A percentile compares a stretch with the other conserved stretches of the same genome.
These are phyloP conservation scores for Mythimna albipuncta DNA, from an alignment of 2,888 invertebrate genomes.

Conservation along the genomic window DNA sequence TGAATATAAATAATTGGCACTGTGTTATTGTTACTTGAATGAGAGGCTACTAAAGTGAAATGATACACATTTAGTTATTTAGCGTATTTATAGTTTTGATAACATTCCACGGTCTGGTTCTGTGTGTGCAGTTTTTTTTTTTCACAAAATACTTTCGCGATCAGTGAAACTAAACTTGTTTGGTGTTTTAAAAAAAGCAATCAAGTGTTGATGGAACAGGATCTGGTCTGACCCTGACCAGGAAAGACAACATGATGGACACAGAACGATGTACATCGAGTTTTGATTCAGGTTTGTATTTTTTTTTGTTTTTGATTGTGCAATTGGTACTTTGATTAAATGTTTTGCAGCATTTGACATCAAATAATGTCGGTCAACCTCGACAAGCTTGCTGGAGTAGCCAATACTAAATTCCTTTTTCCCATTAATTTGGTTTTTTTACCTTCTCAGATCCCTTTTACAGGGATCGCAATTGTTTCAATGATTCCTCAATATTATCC, in stretches of 20 bases:
- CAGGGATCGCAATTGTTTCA: no score
- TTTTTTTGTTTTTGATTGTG: neutral
- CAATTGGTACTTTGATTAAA: no score
- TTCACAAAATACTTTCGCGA: constrained; percentile 1
- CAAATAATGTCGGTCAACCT: no score
- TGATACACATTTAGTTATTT: neutral
- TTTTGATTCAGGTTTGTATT: constrained; percentile 22
- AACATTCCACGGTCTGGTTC: neutral
- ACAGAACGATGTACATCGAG: neutral
- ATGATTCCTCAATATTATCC: no score
- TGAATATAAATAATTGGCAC: no score
- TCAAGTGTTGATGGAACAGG: constrained; percentile 16
- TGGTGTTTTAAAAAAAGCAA: constrained; percentile 26
- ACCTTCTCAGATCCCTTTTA: no score
- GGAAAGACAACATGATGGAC: neutral
- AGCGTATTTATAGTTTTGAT: neutral
- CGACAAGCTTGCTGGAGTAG: no score
- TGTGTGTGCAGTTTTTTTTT: constrained; percentile 6
- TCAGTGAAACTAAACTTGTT: constrained; percentile 23
- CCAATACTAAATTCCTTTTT: no score
- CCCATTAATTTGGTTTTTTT: no score
- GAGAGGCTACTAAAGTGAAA: neutral
- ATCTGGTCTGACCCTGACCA: neutral
- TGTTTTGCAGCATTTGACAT: no score
- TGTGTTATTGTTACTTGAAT: no score